Evolutionary conservation across 2,797 vertebrate genomes (phyloP), one percentile per base, ranked within the genome.

Genomic region (Okamejei kenojei): DNA sequence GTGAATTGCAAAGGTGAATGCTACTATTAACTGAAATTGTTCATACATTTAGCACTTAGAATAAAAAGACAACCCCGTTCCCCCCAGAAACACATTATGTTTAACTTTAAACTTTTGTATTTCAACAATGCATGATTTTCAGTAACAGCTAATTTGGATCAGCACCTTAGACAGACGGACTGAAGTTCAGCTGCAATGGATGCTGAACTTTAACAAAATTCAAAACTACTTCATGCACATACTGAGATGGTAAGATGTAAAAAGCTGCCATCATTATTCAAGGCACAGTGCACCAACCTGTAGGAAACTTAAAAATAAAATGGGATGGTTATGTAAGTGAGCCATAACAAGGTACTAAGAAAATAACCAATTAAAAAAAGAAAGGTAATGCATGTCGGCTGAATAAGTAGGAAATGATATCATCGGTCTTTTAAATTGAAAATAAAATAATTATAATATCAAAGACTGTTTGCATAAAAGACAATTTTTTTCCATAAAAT

Each of bases 381-480:
- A 10, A 15, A 74, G 71, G 38, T 68, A 73, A 45, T 91, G 2
- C 35, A 90, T 71, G 45, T 29, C n/a, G 73, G 23, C 38, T 74
- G 38, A 92, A 92, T 92, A 92, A 76, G 73, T 54, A 92, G 90
- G 65, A 92, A 92, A 54, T 92, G 35, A 92, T 29, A 17, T 73
- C 71, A 92, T 76, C 71, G 19, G 38, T 54, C 71, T 92, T 92
- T 92, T 71, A 92, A 92, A 92, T 38, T 76, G 90, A 38, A 92
- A 76, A 76, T 63, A 13, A 92, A 92, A 92, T 76, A 17, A 92
- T 74, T 92, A 92, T 26, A 74, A 74, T 92, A 74, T 92, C 71
- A 74, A 76, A 54, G 35, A 74, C 71, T 76, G 35, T 76, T 92
- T 74, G 68, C 7, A 76, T 91, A 54, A 74, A 74, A 88, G 61